Percentiles rank a stretch among this genome's conserved stretches.
These are phyloP conservation scores for Thecocarcelia acutangulata DNA, from an alignment of 2,888 invertebrate genomes.

Conservation along the genomic window DNA sequence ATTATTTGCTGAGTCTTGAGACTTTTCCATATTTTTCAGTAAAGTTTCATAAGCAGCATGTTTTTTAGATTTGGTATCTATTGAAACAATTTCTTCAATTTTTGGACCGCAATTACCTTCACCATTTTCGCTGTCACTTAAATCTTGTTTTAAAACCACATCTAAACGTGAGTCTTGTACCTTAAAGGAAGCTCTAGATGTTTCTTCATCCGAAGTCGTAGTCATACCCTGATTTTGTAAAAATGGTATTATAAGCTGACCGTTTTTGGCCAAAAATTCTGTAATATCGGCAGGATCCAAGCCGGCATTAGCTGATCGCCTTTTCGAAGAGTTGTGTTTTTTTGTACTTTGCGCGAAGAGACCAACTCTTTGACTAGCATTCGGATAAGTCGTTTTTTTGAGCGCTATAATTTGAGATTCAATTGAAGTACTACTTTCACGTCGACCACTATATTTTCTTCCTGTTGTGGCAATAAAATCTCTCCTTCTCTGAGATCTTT, in stretches of 20 bases:
- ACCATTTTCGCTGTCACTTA: constrained; percentile 75
- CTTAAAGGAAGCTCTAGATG: constrained; percentile 80
- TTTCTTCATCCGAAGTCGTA: constrained; percentile 81
- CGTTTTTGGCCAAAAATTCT: constrained; percentile 79
- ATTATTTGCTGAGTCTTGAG: constrained; percentile 77
- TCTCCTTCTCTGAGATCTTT: constrained; percentile 76
- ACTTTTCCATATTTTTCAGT: constrained; percentile 77
- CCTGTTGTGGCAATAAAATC: constrained; percentile 78
- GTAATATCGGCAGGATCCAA: constrained; percentile 79
- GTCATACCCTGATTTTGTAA: constrained; percentile 81
- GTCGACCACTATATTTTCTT: constrained; percentile 76
- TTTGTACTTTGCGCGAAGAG: constrained; percentile 79
- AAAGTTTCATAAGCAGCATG: constrained; percentile 75
- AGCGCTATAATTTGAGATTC: constrained; percentile 87
- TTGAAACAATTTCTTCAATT: constrained; percentile 74
- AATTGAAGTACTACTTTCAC: constrained; percentile 89
- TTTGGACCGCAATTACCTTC: constrained; percentile 69
- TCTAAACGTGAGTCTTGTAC: constrained; percentile 80
- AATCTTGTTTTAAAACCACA: constrained; percentile 78
- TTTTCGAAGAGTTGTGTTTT: constrained; percentile 71
- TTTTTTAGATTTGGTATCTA: constrained; percentile 71
- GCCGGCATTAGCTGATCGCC: constrained; percentile 65
- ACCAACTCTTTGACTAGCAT: constrained; percentile 79
- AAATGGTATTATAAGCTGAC: constrained; percentile 80
- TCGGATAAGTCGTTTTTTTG: constrained; percentile 80